Base-by-base conservation (phyloP, 2,113 vertebrate species). In the Candoia aspera region DNA sequence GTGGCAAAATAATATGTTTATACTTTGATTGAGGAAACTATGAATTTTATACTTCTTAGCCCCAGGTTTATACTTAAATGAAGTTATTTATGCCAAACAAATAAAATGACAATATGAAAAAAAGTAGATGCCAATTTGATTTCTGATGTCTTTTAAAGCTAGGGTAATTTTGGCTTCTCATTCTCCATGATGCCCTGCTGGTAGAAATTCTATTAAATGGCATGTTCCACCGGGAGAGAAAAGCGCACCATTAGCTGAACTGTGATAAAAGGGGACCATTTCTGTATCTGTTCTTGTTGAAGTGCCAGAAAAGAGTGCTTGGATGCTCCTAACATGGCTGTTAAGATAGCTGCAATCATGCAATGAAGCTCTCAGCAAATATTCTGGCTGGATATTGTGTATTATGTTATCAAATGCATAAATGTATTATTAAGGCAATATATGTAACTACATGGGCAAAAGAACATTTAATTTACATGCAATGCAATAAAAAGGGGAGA, bases 161-260 rank as follows among this genome's bases (percentile, higher is more conserved):
- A 91, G 73, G 11, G 23, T 8, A 46, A 29, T 85, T 91, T 15
- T 89, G 55, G 62, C 11, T 24, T 73, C 64, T 92, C 37, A 33
- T 26, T 84, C 86, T 1, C 9, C 57, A 85, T 89, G 8, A 62
- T 11, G 11, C 29, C 33, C 26, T 94, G 59, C 62, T 88, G 64
- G 54, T 87, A 86, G 64, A 87, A 49, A 91, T 88, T 79, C 26
- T 11, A 87, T 79, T 87, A 46, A 91, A 79, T 9, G 33, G 64
- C 10, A 33, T 59, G 19, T 83, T 62, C 91, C 37, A n/a, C 91
- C 23, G 86, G 23, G 62, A 73, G 37, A 13, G 4, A n/a, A 33
- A 79, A 91, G 2, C 55, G 55, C 0, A 62, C 26, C 0, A 1
- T 53, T 26, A 79, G 46, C 0, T 90, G 33, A 68, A 91, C 93